A percentile compares a stretch with the other conserved stretches of the same genome.
phyloP scores from a whole-genome alignment of 2,113 vertebrate genomes.

The Rhea pennata region DNA sequence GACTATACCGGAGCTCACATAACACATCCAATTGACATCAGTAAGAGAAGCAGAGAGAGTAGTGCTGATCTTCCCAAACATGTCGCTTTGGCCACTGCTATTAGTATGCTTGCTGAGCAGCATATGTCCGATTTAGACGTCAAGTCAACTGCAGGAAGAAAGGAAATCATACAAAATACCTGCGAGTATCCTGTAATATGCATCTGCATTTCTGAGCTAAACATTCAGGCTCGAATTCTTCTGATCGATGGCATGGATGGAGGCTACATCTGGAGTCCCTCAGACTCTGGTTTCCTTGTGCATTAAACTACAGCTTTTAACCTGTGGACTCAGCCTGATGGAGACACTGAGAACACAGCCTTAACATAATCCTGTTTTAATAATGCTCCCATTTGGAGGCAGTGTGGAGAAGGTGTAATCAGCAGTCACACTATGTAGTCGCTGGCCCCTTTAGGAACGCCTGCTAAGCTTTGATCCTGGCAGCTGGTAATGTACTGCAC shows the following conservation, averaged over 20 bases:
- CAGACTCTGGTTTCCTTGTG: not conserved
- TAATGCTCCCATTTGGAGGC: not conserved
- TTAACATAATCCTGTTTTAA: conserved; percentile 53
- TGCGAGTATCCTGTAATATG: not conserved
- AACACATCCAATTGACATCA: not conserved
- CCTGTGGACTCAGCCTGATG: not conserved
- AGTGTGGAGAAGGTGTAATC: conserved; percentile 35
- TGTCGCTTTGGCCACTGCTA: not conserved
- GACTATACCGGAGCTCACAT: not conserved
- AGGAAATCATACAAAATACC: not conserved
- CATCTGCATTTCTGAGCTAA: not conserved
- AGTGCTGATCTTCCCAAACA: not conserved
- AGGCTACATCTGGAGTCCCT: accelerated
- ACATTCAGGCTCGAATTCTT: not conserved
- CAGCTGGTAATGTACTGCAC: conserved; percentile 11
- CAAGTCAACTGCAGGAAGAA: not conserved
- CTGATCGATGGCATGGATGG: not conserved
- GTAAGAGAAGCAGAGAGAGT: accelerated
- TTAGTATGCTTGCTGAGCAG: not conserved
- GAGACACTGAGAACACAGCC: not conserved
- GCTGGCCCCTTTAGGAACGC: conserved; percentile 15
- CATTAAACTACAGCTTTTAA: not conserved
- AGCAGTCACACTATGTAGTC: not conserved
- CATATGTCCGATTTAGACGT: not conserved
- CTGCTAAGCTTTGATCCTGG: conserved; percentile 22